Evolutionary conservation across 2,797 vertebrate species (phyloP).

Genomic region (Vultur gryphus): DNA sequence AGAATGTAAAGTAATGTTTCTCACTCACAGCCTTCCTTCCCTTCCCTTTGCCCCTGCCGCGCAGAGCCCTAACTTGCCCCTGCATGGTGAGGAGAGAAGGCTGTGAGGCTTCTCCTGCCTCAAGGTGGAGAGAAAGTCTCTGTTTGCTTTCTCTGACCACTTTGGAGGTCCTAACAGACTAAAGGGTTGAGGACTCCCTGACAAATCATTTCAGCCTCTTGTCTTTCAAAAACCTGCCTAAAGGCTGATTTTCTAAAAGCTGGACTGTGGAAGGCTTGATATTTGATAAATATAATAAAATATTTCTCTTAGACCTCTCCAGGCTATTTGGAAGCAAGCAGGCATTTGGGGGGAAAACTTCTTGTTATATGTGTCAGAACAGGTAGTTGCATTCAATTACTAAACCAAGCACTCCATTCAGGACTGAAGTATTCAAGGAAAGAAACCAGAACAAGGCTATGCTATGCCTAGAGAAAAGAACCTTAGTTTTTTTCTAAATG

Average conservation of each 20-base stretch:
- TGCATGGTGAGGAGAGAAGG: not conserved
- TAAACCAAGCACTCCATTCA: not conserved
- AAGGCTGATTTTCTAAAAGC: not conserved
- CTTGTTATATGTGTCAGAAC: not conserved
- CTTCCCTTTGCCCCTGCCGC: not conserved
- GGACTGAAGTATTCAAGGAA: not conserved
- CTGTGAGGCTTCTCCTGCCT: not conserved
- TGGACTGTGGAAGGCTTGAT: not conserved
- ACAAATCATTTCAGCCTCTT: not conserved
- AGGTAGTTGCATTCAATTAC: not conserved
- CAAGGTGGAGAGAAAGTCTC: not conserved
- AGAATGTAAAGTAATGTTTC: not conserved
- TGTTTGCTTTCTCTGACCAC: not conserved
- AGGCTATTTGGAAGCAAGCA: not conserved
- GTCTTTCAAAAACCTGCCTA: not conserved
- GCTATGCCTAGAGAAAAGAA: not conserved
- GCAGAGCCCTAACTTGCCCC: not conserved
- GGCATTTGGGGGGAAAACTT: not conserved
- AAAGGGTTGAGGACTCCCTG: not conserved
- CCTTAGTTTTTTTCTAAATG: not conserved
- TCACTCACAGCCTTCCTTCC: not conserved
- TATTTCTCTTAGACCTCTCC: not conserved
- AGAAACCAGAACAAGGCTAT: not conserved
- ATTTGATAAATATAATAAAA: not conserved
- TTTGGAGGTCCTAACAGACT: not conserved